A percentile compares a stretch with the other conserved stretches of the same genome.
These are phyloP conservation scores for Gobius niger DNA, from an alignment of 2,113 vertebrate species.

Conservation along the genomic window DNA sequence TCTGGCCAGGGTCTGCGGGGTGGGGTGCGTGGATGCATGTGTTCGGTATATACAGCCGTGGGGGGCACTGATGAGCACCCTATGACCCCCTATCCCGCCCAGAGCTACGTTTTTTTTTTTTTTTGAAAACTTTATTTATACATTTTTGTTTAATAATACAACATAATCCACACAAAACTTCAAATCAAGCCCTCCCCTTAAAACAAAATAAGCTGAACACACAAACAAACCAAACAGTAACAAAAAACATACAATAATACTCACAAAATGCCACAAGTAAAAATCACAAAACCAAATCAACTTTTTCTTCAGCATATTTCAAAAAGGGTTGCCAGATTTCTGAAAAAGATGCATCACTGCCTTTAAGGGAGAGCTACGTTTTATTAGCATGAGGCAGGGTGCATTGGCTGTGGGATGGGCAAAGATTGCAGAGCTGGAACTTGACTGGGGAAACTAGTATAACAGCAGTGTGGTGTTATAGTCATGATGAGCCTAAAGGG, in stretches of 20 bases:
- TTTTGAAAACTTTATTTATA: too few species aligned
- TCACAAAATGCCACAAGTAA: too few species aligned
- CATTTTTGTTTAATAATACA: too few species aligned
- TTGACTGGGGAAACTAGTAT: conserved; percentile 29
- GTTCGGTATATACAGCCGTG: conserved; percentile 37
- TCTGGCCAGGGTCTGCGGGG: conserved; percentile 53
- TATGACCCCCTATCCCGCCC: conserved; percentile 52
- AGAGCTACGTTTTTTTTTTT: conserved; percentile 46
- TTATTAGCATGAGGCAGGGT: conserved; percentile 59
- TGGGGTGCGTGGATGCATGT: conserved; percentile 49
- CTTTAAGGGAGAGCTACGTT: conserved; percentile 38
- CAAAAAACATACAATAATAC: too few species aligned
- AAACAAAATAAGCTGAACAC: too few species aligned
- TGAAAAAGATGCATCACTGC: too few species aligned
- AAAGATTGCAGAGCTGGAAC: conserved; percentile 19
- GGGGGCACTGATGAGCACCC: conserved; percentile 53
- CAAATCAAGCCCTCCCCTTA: too few species aligned
- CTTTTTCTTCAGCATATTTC: too few species aligned
- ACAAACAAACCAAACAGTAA: too few species aligned
- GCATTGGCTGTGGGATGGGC: conserved; percentile 14
- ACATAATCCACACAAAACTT: too few species aligned
- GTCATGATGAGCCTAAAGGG: conserved; percentile 54
- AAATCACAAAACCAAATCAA: too few species aligned
- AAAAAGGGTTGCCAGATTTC: too few species aligned
- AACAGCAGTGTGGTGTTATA: conserved; percentile 28